Conservation (phyloP, 2,113 vertebrate species). For the Erpornis zantholeuca region DNA sequence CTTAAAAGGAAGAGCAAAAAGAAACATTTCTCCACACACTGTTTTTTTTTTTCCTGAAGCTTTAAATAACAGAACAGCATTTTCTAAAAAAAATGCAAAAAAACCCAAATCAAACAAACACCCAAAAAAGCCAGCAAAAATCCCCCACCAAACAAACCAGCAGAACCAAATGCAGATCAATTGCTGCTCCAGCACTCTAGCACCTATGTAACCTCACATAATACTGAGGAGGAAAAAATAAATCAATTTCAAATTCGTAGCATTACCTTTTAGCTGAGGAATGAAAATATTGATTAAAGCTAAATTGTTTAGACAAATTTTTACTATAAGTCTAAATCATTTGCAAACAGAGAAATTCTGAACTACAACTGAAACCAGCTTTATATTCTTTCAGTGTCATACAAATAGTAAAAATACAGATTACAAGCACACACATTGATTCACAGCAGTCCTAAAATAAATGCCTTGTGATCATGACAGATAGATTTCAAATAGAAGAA, state of each 20-base stretch:
- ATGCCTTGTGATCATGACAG: neutral
- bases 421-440: neutral
- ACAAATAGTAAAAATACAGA: neutral
- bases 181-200: neutral
- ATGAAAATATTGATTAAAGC: constrained; percentile 10
- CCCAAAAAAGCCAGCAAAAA: neutral
- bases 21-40: neutral
- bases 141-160: neutral
- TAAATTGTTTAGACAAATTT: constrained; percentile 24
- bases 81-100: neutral
- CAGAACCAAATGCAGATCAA: neutral
- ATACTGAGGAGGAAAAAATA: neutral
- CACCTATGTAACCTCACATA: neutral
- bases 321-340: neutral
- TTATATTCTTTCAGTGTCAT: neutral
- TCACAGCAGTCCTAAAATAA: neutral
- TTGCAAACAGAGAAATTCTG: neutral
- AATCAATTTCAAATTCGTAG: neutral
- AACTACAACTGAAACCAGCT: neutral
- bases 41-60: neutral
- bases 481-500: neutral
- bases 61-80: neutral
- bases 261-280: neutral
- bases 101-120: rapidly evolving
- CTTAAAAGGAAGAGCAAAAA: neutral